These are phyloP conservation scores for Ormyrus rosae DNA, from an alignment of 2,888 invertebrate species.

Conservation along the genomic window DNA sequence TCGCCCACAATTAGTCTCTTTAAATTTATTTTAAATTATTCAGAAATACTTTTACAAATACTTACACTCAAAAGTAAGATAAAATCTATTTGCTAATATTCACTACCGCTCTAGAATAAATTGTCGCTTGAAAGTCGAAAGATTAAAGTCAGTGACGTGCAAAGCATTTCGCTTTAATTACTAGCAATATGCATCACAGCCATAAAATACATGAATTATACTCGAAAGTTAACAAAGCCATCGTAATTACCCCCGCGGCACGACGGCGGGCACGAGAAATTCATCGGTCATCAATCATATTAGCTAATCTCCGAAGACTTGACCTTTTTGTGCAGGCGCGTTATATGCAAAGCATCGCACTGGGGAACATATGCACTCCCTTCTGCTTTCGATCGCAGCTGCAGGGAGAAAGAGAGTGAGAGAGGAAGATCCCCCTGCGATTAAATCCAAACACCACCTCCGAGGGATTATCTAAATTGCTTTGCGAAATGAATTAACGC, in stretches of 20 bases:
- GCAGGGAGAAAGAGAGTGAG: conserved; percentile 49
- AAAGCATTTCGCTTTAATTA: conserved; percentile 47
- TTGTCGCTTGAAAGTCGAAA: too few relatives aligned
- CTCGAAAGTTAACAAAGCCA: conserved; percentile 42
- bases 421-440: conserved; percentile 61
- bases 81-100: neutral
- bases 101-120: too few relatives aligned
- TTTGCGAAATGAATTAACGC: conserved; percentile 73
- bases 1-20: too few relatives aligned
- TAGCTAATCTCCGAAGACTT: conserved; percentile 51
- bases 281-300: conserved; percentile 54
- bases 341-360: conserved; percentile 46
- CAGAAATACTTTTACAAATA: too few relatives aligned
- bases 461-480: conserved; percentile 72
- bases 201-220: conserved; percentile 38
- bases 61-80: too few relatives aligned
- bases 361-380: conserved; percentile 55
- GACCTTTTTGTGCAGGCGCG: conserved; percentile 30
- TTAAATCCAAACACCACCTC: conserved; percentile 70
- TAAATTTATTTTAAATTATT: too few relatives aligned
- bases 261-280: neutral
- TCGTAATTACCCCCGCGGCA: conserved; percentile 40
- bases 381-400: conserved; percentile 63
- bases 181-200: conserved; percentile 16
- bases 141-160: neutral